Conservation (phyloP, 2,797 vertebrate genomes). For the Hapalemur alaotrensis region DNA sequence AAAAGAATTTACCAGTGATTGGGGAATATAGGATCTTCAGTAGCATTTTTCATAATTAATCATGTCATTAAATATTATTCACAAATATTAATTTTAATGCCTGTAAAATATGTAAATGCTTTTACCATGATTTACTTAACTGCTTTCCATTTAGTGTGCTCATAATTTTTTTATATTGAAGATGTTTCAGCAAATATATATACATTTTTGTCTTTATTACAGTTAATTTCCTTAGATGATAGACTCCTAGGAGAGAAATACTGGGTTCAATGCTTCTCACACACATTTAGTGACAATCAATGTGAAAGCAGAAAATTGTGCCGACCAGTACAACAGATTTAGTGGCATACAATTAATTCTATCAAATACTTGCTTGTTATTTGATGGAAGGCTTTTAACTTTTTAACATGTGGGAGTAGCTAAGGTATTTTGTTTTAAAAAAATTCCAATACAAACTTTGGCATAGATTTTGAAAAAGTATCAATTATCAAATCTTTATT, state of each 20-base stretch:
- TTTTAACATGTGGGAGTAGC: conserved; percentile 1
- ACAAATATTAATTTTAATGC: background rate
- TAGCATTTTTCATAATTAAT: background rate
- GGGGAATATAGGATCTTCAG: background rate
- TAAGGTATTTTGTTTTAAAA: background rate
- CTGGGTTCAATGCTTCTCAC: background rate
- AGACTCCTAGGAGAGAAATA: background rate
- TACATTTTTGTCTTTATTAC: background rate
- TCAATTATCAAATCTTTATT: background rate
- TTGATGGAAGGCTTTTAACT: background rate
- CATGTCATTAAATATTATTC: background rate
- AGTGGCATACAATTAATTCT: background rate
- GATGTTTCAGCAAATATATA: background rate
- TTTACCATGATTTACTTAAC: background rate
- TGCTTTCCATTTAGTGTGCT: background rate
- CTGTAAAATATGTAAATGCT: background rate
- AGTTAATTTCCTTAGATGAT: background rate
- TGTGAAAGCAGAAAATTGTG: background rate
- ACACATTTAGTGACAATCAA: background rate
- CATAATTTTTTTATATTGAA: background rate
- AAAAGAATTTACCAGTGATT: background rate
- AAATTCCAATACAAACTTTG: background rate
- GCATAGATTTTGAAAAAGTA: background rate
- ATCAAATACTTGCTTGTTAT: background rate
- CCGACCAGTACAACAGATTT: background rate